Percentiles rank a stretch among this genome's conserved stretches.
These are phyloP conservation scores for Agraylea sexmaculata DNA, from an alignment of 1,140 invertebrate genomes.

Conservation along the genomic window DNA sequence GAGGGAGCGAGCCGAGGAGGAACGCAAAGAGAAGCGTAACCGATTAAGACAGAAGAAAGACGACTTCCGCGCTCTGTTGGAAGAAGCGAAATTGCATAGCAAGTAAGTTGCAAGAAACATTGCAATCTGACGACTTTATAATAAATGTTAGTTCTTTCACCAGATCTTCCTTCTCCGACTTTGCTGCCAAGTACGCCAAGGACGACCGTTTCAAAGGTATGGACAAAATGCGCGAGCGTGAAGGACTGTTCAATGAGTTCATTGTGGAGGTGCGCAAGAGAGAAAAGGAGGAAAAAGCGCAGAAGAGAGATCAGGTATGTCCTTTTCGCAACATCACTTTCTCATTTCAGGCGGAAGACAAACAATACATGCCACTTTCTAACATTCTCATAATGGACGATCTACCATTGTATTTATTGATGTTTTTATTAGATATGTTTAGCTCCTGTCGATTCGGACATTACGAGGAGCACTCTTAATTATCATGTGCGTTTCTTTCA, in stretches of 20 bases:
- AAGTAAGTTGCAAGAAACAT: conserved; percentile 58
- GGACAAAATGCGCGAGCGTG: conserved; percentile 91
- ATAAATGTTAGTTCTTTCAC: conserved; percentile 14
- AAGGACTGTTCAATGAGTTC: conserved; percentile 92
- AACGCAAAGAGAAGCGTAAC: conserved; percentile 91
- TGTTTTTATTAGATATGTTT: too few species aligned
- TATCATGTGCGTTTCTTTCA: too few species aligned
- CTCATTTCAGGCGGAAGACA: too few species aligned
- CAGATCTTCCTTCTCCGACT: conserved; percentile 91
- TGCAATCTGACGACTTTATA: neutral
- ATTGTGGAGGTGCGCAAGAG: conserved; percentile 79
- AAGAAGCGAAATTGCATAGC: conserved; percentile 81
- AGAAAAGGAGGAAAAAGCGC: conserved; percentile 91
- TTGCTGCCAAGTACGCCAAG: conserved; percentile 84
- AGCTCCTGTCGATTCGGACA: too few species aligned
- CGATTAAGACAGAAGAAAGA: conserved; percentile 87
- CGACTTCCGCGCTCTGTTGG: conserved; percentile 78
- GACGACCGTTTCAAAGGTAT: conserved; percentile 94
- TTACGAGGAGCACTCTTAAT: too few species aligned
- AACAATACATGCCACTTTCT: too few species aligned
- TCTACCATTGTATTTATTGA: too few species aligned
- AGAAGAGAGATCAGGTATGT: conserved; percentile 84
- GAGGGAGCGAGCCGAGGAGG: conserved; percentile 95
- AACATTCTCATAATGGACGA: too few species aligned
- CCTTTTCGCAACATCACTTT: too few species aligned